phyloP scores from a whole-genome alignment of 2,797 vertebrate species.

The Artibeus jamaicensis region DNA sequence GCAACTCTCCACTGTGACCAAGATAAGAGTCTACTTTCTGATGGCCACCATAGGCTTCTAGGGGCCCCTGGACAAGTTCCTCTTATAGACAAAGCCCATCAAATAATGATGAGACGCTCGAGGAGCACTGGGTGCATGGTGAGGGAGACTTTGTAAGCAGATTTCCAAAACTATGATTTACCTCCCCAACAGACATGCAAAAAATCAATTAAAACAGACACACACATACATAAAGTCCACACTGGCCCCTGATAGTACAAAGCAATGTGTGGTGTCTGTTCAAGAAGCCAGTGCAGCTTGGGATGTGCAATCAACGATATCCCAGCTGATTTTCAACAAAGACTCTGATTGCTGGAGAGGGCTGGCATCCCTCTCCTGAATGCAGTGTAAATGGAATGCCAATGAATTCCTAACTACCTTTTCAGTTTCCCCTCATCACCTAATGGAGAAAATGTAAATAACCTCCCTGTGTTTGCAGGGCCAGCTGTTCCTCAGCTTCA shows the following conservation, averaged over 20 bases:
- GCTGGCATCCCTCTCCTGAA: conserved; percentile 34
- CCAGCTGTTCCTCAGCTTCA: conserved; percentile 44
- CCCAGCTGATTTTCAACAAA: conserved; percentile 70
- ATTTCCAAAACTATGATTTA: not conserved
- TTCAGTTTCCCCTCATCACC: conserved; percentile 56
- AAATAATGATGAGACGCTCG: not conserved
- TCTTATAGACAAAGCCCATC: not conserved
- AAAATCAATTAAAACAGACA: conserved; percentile 42
- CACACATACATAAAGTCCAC: not conserved
- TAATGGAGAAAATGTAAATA: conserved; percentile 74
- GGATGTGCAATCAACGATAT: not conserved
- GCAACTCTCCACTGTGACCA: not conserved
- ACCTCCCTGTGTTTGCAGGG: conserved; percentile 44
- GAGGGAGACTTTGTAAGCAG: not conserved
- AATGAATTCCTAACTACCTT: conserved; percentile 60
- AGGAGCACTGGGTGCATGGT: not conserved
- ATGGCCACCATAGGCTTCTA: rapidly evolving
- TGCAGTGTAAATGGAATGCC: conserved; percentile 28
- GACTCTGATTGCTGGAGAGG: conserved; percentile 47
- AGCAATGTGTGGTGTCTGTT: not conserved
- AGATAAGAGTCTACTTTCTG: not conserved
- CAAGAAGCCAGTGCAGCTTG: not conserved
- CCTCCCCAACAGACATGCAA: not conserved
- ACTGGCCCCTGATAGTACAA: not conserved
- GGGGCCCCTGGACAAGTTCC: not conserved